Evolutionary conservation across 2,888 invertebrate genomes (phyloP), one percentile per base, ranked within the genome.

Genomic region (Anagyrus pseudococci): DNA sequence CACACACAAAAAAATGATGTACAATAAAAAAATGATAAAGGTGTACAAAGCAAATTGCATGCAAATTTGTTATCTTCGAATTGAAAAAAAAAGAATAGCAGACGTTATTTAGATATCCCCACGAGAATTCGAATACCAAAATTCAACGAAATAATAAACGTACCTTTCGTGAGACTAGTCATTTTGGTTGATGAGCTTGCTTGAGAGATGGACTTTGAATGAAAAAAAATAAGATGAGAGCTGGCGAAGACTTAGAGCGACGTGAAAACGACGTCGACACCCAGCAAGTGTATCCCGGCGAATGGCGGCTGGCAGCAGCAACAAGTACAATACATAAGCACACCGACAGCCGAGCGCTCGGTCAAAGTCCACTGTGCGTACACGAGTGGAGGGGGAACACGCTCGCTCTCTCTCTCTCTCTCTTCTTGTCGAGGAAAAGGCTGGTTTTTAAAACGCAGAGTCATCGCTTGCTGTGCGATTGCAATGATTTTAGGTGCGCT

Each of bases 111-210:
- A 37, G 8, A 10, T 8, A 37, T 37, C 33, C 2, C 4, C 8
- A 4, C 15, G 8, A 37, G 8, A 2, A 4, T 37, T 8, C 33
- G 2, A 20, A 44, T 15, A 17, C 15, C 22, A 8, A 4, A 33
- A 47, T n/a, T 55, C 7, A 3, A 37, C 46, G 15, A 17, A 22
- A 22, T 6, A 17, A 2, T 2, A 43, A 44, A 58, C 43, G 4
- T 64, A 64, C 63, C 63, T 59, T 64, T 64, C 1, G 63, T 47
- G 23, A 52, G n/a, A 10, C 40, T 41, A 55, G 58, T 59, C 63
- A 64, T 64, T 40, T 33, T 55, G 55, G 25, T 17, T 25, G 44
- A 58, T 29, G 50, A 44, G 29, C 22, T 49, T 44, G 49, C 23
- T 10, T 19, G 19, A 19, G 15, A 15, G 26, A 37, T 33, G 33